These are phyloP conservation scores for Leptosomus discolor DNA, from an alignment of 2,113 vertebrate genomes.

Conservation along the genomic window DNA sequence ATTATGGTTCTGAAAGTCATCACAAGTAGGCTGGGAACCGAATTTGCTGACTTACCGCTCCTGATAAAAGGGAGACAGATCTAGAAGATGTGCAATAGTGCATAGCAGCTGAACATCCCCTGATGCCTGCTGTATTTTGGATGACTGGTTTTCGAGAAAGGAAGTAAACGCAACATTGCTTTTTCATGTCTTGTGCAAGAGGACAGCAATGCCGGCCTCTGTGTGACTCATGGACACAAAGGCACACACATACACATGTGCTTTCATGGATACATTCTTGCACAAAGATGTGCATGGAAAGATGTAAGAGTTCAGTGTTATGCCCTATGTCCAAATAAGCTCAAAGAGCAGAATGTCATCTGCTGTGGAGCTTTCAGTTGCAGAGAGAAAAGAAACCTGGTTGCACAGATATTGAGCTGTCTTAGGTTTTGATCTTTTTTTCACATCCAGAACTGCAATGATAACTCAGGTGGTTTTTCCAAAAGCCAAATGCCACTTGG, in stretches of 20 bases:
- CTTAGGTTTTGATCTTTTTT: not conserved
- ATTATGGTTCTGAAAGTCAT: not conserved
- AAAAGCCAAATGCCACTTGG: not conserved
- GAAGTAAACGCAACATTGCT: not conserved
- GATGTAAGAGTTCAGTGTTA: not conserved
- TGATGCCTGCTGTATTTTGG: not conserved
- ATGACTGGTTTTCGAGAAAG: not conserved
- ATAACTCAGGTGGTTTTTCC: not conserved
- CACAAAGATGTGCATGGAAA: not conserved
- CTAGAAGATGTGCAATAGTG: not conserved
- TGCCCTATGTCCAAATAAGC: not conserved
- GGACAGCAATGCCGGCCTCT: not conserved
- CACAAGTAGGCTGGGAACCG: not conserved
- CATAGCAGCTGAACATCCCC: not conserved
- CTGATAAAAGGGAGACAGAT: not conserved
- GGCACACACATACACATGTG: not conserved
- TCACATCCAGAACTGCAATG: not conserved
- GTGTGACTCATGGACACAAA: not conserved
- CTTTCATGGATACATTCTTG: not conserved
- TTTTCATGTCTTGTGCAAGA: not conserved
- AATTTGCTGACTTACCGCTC: not conserved
- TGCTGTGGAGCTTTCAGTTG: not conserved
- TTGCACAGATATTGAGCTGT: not conserved
- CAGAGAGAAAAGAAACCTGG: not conserved
- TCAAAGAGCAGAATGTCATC: not conserved